Conservation (phyloP, 2,888 invertebrate genomes). For the Sinotaia quadrata region DNA sequence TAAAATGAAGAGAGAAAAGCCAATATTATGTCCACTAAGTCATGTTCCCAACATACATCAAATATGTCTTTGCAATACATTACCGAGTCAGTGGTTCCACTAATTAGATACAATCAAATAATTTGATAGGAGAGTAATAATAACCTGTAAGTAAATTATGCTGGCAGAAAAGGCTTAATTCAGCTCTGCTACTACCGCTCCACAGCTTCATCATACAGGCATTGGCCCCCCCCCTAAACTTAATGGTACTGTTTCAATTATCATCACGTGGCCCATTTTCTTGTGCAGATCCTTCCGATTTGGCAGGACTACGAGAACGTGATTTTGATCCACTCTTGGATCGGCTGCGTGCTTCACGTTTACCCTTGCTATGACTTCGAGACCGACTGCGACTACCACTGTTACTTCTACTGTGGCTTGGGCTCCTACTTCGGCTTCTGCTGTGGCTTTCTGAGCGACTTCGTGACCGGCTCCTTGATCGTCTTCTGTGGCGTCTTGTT, state of each 20-base stretch:
- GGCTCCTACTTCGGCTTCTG: slow-evolving; percentile 35
- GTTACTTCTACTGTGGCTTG: slow-evolving; percentile 10
- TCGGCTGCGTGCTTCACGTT: slow-evolving; percentile 31
- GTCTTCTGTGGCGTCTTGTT: slow-evolving; percentile 25
- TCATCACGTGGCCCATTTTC: slow-evolving; percentile 7
- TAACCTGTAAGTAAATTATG: slow-evolving; percentile 19
- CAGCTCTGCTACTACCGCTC: too few relatives aligned
- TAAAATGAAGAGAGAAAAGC: too few relatives aligned
- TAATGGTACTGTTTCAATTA: not conserved
- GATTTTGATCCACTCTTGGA: slow-evolving; percentile 48
- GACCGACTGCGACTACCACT: slow-evolving; percentile 42
- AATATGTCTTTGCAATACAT: too few relatives aligned
- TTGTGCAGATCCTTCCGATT: slow-evolving; percentile 21
- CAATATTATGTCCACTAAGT: too few relatives aligned
- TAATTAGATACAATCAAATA: too few relatives aligned
- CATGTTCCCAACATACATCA: too few relatives aligned
- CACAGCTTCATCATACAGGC: too few relatives aligned
- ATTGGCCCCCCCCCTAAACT: slow-evolving; percentile 10
- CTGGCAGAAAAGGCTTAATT: slow-evolving; percentile 13
- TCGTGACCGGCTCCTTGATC: slow-evolving; percentile 38
- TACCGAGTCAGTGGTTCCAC: too few relatives aligned
- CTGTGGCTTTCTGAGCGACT: slow-evolving; percentile 39
- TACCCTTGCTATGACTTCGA: slow-evolving; percentile 49
- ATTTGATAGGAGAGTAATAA: too few relatives aligned
- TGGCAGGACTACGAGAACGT: slow-evolving; percentile 34